Evolutionary conservation across 1,140 invertebrate species (phyloP), one percentile per base, ranked within the genome.

Genomic region (Drosophila tani): DNA sequence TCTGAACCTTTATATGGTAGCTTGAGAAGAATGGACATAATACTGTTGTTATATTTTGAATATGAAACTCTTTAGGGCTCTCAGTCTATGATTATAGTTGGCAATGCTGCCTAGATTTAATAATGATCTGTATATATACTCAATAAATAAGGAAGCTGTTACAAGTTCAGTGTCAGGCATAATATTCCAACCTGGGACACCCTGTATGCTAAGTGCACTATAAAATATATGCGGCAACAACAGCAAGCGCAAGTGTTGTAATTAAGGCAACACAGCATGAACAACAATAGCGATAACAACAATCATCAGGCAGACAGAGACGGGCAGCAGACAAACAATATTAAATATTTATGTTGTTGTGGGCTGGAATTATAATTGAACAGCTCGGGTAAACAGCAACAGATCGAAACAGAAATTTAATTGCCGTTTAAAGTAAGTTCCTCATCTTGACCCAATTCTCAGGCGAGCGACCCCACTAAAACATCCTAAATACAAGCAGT

Each of bases 381-480:
- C 49, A 58, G 59, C 45, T 66, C n/a, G 19, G 24, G 27, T 67
- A 46, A 46, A 47, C 32, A 47, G 12, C 43, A 57, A 15, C 32
- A 58, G 40, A 47, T 71, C 53, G 71, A 74, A 74, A 55, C 83
- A 79, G 79, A 90, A 84, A 79, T 90, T 87, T 88, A 87, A 87
- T 87, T 83, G 80, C 80, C 83, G 77, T 88, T 87, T 86, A 75
- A 17, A 81, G 84, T 90, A 75, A 85, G 81, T 79, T 88, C 75
- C 85, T 90, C 75, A 21, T 81, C 84, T 88, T 88, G 84, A 88
- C 84, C 85, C 51, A 88, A 88, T 88, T 88, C 84, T 57, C 84
- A 90, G 81, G 29, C 66, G 53, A 50, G 21, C 74, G 67, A 81
- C 85, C 65, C 69, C 68, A 32, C 21, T 46, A 68, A 58, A 59